phyloP scores from a whole-genome alignment of 2,797 vertebrate genomes.

The Phoeniculus purpureus region DNA sequence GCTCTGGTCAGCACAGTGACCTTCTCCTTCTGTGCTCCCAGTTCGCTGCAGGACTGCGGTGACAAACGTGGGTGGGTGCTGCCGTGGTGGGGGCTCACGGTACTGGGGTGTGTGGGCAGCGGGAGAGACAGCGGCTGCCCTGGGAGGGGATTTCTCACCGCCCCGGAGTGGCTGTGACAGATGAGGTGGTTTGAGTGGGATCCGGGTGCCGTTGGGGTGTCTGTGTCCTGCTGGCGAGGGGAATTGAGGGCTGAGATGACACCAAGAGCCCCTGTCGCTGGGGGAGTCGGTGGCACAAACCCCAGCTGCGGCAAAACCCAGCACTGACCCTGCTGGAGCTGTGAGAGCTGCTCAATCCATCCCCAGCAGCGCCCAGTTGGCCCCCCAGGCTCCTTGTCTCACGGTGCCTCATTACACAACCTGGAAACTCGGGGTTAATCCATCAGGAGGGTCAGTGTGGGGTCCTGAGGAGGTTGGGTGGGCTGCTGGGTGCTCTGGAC shows the following conservation, averaged over 20 bases:
- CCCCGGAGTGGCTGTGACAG: background rate
- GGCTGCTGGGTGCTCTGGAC: background rate
- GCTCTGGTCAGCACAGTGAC: background rate
- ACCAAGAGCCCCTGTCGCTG: background rate
- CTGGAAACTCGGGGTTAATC: background rate
- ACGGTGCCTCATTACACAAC: background rate
- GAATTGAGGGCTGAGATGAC: background rate
- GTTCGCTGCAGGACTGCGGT: fast-evolving
- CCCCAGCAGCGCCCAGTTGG: background rate
- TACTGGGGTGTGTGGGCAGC: too few relatives aligned
- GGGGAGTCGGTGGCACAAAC: fast-evolving
- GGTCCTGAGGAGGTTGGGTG: too few relatives aligned
- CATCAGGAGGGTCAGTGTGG: background rate
- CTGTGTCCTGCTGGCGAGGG: background rate
- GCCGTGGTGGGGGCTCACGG: too few relatives aligned
- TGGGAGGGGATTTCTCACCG: too few relatives aligned
- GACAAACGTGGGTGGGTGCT: fast-evolving
- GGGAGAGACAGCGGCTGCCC: too few relatives aligned
- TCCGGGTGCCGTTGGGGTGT: background rate
- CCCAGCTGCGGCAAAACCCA: background rate
- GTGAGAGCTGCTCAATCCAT: fast-evolving
- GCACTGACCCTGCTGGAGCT: fast-evolving
- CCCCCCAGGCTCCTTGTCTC: background rate
- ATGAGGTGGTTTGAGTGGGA: background rate
- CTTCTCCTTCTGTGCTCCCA: background rate